Conservation (phyloP, 2,797 vertebrate species). For the Harpagifer antarcticus region DNA sequence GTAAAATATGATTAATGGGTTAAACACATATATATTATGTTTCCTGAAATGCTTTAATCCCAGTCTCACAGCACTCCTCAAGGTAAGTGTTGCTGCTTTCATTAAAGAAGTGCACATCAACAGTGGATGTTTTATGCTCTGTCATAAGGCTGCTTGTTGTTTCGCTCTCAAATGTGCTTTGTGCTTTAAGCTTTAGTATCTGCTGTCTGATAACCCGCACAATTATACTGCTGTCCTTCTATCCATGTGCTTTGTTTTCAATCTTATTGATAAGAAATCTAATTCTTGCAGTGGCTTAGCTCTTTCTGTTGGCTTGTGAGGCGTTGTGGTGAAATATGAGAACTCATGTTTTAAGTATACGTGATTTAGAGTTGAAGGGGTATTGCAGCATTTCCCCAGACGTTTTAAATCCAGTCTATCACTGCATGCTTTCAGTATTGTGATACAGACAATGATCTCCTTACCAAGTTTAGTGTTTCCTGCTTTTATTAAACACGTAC, state of each 20-base stretch:
- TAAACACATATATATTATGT: no score
- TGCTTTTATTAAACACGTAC: not conserved
- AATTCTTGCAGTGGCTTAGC: not conserved
- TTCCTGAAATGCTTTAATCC: no score
- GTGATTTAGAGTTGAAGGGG: no score
- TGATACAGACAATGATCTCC: not conserved
- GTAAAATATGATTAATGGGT: no score
- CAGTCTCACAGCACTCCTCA: no score
- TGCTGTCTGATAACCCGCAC: constrained; percentile 11
- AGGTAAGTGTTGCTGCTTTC: no score
- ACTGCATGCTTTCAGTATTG: not conserved
- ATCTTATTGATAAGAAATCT: not conserved
- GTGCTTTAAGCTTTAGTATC: not conserved
- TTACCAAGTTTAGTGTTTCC: not conserved
- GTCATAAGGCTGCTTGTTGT: constrained; percentile 2
- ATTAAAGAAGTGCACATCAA: no score
- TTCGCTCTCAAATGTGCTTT: not conserved
- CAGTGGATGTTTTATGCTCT: no score
- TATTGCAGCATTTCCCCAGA: not conserved
- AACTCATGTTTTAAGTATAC: no score
- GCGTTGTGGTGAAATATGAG: no score
- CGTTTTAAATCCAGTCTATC: not conserved
- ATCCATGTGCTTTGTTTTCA: not conserved
- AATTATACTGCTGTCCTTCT: constrained; percentile 3
- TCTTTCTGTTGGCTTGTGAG: not conserved